Conservation (phyloP, 2,797 vertebrate species). For the Monodelphis domestica region DNA sequence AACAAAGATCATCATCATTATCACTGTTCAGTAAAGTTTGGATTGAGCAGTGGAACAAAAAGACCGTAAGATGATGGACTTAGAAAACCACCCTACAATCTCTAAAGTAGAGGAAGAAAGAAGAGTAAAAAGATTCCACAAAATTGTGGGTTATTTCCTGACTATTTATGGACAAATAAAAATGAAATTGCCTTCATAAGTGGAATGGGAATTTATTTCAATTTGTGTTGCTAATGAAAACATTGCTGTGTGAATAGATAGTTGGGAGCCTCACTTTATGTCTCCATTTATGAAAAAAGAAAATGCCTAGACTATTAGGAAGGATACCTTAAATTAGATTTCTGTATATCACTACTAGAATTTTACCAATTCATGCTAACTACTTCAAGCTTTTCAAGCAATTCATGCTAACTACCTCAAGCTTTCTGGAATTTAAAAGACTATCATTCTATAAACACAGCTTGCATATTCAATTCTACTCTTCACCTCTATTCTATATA, state of each 20-base stretch:
- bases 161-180: conserved; percentile 7
- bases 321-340: conserved; percentile 81
- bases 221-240: conserved; percentile 82
- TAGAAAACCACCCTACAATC: neutral
- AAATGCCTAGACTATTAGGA: conserved; percentile 79
- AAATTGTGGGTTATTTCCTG: neutral
- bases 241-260: conserved; percentile 79
- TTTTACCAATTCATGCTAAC: conserved; percentile 71
- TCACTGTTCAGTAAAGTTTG: neutral
- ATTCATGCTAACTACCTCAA: conserved; percentile 64
- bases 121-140: neutral
- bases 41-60: neutral
- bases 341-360: conserved; percentile 65
- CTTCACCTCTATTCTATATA: neutral
- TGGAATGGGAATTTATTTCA: conserved; percentile 82
- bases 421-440: conserved; percentile 9
- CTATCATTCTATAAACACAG: neutral
- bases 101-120: neutral
- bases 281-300: conserved; percentile 75
- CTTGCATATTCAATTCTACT: neutral
- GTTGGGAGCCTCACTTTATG: conserved; percentile 77
- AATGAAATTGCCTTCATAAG: conserved; percentile 81
- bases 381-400: too few species aligned
- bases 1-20: neutral
- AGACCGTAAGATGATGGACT: neutral